Conservation (phyloP, 2,888 invertebrate species). For the Sinhomidia bicolor region DNA sequence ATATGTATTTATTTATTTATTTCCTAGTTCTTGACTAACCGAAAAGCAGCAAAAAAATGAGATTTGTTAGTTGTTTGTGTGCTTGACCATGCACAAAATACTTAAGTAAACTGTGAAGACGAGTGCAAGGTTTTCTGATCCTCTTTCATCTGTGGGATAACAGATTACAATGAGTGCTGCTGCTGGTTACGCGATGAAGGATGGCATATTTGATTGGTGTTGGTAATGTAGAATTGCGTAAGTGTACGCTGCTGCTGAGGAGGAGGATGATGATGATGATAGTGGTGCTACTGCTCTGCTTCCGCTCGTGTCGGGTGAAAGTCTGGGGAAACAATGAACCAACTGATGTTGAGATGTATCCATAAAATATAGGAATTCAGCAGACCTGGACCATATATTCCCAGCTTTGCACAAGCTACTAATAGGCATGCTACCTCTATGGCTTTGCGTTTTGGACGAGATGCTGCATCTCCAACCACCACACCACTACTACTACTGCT, state of each 20-base stretch:
- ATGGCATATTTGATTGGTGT: neutral
- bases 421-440: neutral
- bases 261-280: too few species aligned
- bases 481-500: too few species aligned
- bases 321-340: conserved; percentile 63
- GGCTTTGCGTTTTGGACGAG: neutral
- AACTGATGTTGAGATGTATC: conserved; percentile 44
- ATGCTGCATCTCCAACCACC: too few species aligned
- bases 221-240: neutral
- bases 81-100: too few species aligned
- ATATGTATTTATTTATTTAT: too few species aligned
- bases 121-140: too few species aligned
- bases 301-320: conserved; percentile 49
- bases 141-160: neutral
- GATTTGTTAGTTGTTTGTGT: too few species aligned
- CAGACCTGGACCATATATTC: neutral
- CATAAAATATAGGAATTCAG: conserved; percentile 46
- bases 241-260: conserved; percentile 14
- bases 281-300: too few species aligned
- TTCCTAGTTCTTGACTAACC: too few species aligned
- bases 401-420: neutral
- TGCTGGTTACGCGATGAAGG: neutral
- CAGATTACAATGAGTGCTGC: neutral
- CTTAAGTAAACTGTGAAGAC: too few species aligned
- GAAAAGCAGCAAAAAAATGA: too few species aligned